Evolutionary conservation across 2,113 vertebrate genomes (phyloP).

Genomic region (Petrocephalus microphthalmus): DNA sequence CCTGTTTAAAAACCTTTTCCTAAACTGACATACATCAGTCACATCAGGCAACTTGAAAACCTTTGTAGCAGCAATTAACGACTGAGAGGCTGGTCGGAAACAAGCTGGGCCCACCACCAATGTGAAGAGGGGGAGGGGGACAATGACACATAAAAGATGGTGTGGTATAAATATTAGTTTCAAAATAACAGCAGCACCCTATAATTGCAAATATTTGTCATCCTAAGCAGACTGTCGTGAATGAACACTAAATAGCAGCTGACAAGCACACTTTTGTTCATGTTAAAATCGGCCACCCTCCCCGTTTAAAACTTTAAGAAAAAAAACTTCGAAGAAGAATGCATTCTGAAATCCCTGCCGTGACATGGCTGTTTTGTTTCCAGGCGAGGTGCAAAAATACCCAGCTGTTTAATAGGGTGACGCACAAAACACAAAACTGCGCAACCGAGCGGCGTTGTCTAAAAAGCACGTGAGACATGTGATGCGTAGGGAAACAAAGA

Average conservation of each 20-base stretch:
- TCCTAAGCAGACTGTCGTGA: not conserved
- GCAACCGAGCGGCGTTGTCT: not conserved
- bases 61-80: constrained; percentile 15
- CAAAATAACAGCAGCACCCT: not conserved
- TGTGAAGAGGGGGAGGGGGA: not conserved
- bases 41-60: constrained; percentile 8
- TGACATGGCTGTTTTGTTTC: not conserved
- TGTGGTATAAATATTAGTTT: constrained; percentile 18
- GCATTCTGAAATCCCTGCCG: not conserved
- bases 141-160: not conserved
- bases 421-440: not conserved
- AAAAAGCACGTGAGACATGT: not conserved
- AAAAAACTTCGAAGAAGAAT: not conserved
- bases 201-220: not conserved
- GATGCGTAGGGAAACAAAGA: not conserved
- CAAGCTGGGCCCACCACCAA: not conserved
- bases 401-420: not conserved
- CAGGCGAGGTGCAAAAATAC: not conserved
- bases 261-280: not conserved
- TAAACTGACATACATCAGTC: not conserved
- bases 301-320: not conserved
- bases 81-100: not conserved
- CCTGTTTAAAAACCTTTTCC: not conserved
- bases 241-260: not conserved
- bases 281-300: not conserved